Base-by-base conservation (phyloP, 2,113 vertebrate genomes). In the Nerophis ophidion region DNA sequence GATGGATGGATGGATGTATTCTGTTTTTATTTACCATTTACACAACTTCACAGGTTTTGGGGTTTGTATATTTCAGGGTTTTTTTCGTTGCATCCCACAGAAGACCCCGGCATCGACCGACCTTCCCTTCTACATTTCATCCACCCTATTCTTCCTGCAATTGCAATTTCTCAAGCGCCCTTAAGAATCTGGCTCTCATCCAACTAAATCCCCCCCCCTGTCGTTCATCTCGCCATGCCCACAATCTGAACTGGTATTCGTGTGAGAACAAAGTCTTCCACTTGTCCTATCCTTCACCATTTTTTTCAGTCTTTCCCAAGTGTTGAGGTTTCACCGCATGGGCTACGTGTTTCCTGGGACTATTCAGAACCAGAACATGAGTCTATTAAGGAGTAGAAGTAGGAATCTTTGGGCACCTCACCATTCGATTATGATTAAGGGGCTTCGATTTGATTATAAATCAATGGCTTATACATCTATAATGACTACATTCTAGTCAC, bases 1-100 rank as follows among this genome's bases (percentile, higher is more conserved):
- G n/a, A n/a, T n/a, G n/a, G n/a, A n/a, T n/a, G n/a, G n/a, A n/a
- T n/a, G n/a, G n/a, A n/a, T n/a, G 26, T 26, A 26, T 26, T 26
- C 26, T 26, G 1, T 26, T 26, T 26, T 26, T 26, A 26, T 26
- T 26, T 26, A 26, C 26, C 26, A 26, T 26, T 26, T 26, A 26
- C 26, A 26, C 26, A 26, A 26, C 26, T 26, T 26, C 26, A 26
- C 26, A 3, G 26, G 26, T 26, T 26, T 26, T 26, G 26, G 26
- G 26, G 26, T 26, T 26, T 26, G 26, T 26, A 26, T 26, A 26
- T 26, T 26, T 26, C 26, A 26, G 4, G 26, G 26, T 26, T 26
- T 26, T 2, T 26, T 26, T 26, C 26, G 26, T 74, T 52, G 34
- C 60, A 80, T 86, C 84, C 81, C 84, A 84, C 77, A 80, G 80